Percentiles rank a stretch among this genome's conserved stretches.
Conservation (phyloP, 2,797 vertebrate species). For the Cossypha heuglini region DNA sequence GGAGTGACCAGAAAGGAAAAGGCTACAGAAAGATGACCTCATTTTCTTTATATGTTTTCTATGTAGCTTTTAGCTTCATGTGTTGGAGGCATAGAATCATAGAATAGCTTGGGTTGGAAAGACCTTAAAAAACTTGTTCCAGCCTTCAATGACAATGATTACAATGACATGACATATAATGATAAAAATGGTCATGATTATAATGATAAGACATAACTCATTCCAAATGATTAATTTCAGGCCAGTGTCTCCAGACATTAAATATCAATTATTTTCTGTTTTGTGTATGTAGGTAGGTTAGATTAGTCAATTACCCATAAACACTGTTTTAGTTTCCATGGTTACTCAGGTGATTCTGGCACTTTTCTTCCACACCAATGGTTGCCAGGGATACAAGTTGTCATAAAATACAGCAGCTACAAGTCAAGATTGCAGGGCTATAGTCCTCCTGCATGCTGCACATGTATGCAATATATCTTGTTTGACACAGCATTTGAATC, state of each 20-base stretch:
- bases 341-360: slow-evolving; percentile 9
- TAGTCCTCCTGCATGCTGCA: neutral
- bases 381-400: slow-evolving; percentile 22
- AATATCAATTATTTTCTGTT: neutral
- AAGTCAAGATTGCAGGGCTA: neutral
- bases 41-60: neutral
- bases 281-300: neutral
- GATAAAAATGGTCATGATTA: neutral
- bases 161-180: neutral
- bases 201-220: neutral
- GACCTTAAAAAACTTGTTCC: neutral
- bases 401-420: neutral
- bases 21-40: neutral
- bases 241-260: neutral
- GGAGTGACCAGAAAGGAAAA: neutral
- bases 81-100: neutral
- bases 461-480: neutral
- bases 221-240: neutral
- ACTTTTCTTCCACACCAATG: neutral
- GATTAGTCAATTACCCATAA: neutral
- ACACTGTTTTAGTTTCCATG: neutral
- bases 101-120: neutral
- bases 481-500: neutral
- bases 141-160: neutral
- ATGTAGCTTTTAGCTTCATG: neutral